Conservation (phyloP, 2,113 vertebrate species). For the Erinaceus europaeus region DNA sequence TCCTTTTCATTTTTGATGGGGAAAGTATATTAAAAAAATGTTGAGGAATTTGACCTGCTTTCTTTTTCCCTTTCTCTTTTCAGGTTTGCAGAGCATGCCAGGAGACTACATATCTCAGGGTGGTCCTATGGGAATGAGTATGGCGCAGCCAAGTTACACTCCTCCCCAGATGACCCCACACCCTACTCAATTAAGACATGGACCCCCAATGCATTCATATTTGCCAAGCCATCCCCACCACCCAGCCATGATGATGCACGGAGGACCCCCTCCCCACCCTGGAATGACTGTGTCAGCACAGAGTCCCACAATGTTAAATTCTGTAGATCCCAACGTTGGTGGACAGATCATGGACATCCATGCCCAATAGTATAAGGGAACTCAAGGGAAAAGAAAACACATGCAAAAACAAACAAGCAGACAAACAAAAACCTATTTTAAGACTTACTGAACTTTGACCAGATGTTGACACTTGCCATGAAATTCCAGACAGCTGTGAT, state of each 20-base stretch:
- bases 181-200: constrained; percentile 92
- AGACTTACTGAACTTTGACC: constrained; percentile 97
- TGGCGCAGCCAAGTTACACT: constrained; percentile 94
- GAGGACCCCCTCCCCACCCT: constrained; percentile 93
- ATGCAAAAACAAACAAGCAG: constrained; percentile 86
- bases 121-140: constrained; percentile 99
- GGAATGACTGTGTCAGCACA: constrained; percentile 95
- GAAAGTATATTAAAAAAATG: constrained; percentile 83
- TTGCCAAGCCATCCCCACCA: constrained; percentile 90
- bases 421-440: too few relatives aligned
- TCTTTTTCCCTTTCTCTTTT: constrained; percentile 74
- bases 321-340: constrained; percentile 92
- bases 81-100: constrained; percentile 98
- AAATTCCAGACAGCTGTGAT: constrained; percentile 99
- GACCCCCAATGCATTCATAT: constrained; percentile 91
- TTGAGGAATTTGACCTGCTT: constrained; percentile 84
- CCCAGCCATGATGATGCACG: constrained; percentile 96
- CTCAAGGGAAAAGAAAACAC: constrained; percentile 88
- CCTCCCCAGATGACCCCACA: constrained; percentile 94
- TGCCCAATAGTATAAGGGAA: constrained; percentile 94
- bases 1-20: constrained; percentile 83
- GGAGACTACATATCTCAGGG: constrained; percentile 98
- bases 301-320: constrained; percentile 93
- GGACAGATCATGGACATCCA: constrained; percentile 96
- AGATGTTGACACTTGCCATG: constrained; percentile 94